Base-by-base conservation (phyloP, 2,797 vertebrate genomes). In the Rhinella marina region DNA sequence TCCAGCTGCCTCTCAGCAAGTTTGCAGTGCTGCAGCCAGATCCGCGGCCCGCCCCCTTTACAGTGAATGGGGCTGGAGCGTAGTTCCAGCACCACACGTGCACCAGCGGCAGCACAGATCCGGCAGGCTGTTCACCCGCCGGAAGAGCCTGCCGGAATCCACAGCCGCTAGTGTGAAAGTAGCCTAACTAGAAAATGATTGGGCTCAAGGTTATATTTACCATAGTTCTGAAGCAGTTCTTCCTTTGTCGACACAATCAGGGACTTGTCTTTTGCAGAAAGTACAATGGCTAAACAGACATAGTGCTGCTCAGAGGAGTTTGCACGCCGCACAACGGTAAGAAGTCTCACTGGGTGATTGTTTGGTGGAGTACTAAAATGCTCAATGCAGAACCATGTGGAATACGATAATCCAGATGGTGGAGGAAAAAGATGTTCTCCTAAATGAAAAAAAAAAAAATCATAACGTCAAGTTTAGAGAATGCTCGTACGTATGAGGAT, bases 341-440 rank as follows among this genome's bases (percentile, higher is more conserved):
- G 94, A 75, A 99, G 95, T 1, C 97, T 95, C 90, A 99, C 96
- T 0, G 97, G 97, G 90, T 99, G 98, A 87, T 94, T 95, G 90
- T 96, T 96, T 3, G 97, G 95, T n/a, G 96, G 87, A 0, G 92
- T 82, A 87, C 97, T 98, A 91, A 99, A 99, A 57, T 94, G 97
- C 92, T 99, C 98, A 81, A 99, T 97, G 0, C 98, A 99, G 94
- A 99, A 99, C 98, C 98, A 99, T 80, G 96, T 96, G 25, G 98
- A 97, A 93, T 97, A 99, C 91, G 96, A 99, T 87, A 99, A 95
- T 83, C 98, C 98, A 12, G 98, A 99, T 0, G 98, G 97, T 0
- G 98, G 98, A 27, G 98, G 98, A 77, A 99, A 99, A 92, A 99
- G 93, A 50, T 97, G 96, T 93, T 99, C 98, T 52, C 98, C 98